Conservation (phyloP, 2,888 invertebrate species). For the Pegoplata infirma region DNA sequence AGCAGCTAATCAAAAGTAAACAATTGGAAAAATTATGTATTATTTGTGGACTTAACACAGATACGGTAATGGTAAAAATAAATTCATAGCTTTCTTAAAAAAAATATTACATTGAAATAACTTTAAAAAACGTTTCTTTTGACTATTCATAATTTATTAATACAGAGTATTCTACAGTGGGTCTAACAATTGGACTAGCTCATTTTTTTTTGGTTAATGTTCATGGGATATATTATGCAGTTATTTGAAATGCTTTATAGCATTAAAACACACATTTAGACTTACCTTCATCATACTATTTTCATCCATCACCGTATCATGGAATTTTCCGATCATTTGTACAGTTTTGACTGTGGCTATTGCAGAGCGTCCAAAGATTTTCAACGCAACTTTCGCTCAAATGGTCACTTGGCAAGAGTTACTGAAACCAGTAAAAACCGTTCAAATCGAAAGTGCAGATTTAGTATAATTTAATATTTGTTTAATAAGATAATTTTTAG, state of each 20-base stretch:
- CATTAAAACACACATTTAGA: constrained; percentile 32
- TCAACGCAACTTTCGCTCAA: constrained; percentile 17
- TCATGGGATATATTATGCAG: constrained; percentile 19
- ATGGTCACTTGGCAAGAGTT: constrained; percentile 49
- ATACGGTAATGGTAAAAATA: too few species aligned
- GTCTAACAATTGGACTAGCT: too few species aligned
- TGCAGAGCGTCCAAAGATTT: constrained; percentile 34
- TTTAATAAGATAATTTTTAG: background rate
- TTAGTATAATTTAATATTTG: constrained; percentile 1
- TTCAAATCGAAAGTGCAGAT: constrained; percentile 30
- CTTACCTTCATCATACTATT: constrained; percentile 57
- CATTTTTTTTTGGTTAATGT: too few species aligned
- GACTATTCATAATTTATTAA: too few species aligned
- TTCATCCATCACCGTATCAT: constrained; percentile 58
- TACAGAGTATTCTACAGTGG: too few species aligned
- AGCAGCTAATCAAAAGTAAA: too few species aligned
- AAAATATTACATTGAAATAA: too few species aligned
- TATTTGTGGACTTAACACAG: too few species aligned
- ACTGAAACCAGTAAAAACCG: constrained; percentile 53
- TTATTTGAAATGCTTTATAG: constrained; percentile 4
- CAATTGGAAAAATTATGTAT: too few species aligned
- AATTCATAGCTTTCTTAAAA: too few species aligned
- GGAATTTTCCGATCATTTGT: constrained; percentile 58
- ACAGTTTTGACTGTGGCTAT: constrained; percentile 51
- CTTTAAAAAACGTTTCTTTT: too few species aligned